Base-by-base conservation (phyloP, 2,888 invertebrate species). In the Lissonota sp. region DNA sequence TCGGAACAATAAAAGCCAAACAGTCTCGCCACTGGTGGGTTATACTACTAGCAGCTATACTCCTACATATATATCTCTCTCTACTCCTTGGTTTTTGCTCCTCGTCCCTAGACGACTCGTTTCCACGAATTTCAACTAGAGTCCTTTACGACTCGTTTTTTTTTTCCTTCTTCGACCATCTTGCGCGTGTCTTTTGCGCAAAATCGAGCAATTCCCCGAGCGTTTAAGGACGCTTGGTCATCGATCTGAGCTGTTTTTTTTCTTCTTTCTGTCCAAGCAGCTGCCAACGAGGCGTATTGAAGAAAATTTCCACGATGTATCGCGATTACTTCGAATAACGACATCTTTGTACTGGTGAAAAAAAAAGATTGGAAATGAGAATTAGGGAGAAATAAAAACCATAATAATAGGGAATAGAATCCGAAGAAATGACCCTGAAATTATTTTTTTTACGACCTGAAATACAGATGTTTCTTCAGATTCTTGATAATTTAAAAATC, bases 71-170 rank as follows among this genome's bases (percentile, higher is more conserved):
- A 62, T 44, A 26, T 71, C 63, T 58, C 66, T 40, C 82, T 70
- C 63, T 44, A 26, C 62, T 26, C 69, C 49, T 37, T 49, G 37
- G 39, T 69, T 12, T 42, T 44, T 71, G 53, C 44, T 60, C 70
- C 51, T 75, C 69, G 49, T 74, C 60, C 62, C 66, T 70, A 62
- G 63, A 63, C 39, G 75, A 26, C 26, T 79, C 80, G 49, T 78
- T 76, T 80, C 84, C 73, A 81, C 80, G 86, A 84, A 82, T 71
- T 78, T 80, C 69, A 62, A 71, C 67, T 57, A 67, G 49, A 70
- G 26, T 64, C 51, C 66, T 75, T 73, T 83, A 80, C 85, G 86
- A 86, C 72, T 74, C 72, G 62, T 69, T 85, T 81, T 74, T 66
- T n/a, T 26, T 26, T 26, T 26, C 26, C 26, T 26, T 26, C 26